Evolutionary conservation across 1,140 invertebrate genomes (phyloP).

Genomic region (Zeugodacus cucurbitae): DNA sequence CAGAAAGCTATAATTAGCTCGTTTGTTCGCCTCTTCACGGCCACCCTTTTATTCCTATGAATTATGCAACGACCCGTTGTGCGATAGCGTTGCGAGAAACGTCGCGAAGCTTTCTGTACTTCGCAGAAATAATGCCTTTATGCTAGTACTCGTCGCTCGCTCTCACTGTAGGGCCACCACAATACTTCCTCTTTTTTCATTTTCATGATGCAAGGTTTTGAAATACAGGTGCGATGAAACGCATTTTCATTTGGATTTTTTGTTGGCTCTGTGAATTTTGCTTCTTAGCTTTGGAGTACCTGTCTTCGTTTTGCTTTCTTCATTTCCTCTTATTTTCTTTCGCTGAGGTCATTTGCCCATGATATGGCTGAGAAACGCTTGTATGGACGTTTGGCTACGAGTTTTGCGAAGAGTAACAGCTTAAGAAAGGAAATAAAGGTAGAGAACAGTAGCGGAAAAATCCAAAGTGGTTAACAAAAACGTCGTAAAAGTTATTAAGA

Average conservation of each 20-base stretch:
- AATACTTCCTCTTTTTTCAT: neutral
- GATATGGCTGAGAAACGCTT: too few relatives aligned
- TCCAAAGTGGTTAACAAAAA: too few relatives aligned
- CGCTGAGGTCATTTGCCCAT: neutral
- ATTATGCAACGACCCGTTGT: too few relatives aligned
- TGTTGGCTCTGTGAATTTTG: neutral
- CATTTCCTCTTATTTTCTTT: too few relatives aligned
- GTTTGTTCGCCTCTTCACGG: neutral
- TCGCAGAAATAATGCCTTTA: neutral
- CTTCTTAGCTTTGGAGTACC: neutral
- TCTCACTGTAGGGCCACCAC: neutral
- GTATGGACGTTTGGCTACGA: too few relatives aligned
- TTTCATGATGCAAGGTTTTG: too few relatives aligned
- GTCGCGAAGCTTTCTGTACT: neutral
- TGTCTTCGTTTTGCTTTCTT: neutral
- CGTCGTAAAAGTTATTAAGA: too few relatives aligned
- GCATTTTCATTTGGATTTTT: neutral
- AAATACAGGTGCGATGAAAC: too few relatives aligned
- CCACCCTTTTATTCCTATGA: neutral
- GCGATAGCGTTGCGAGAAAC: too few relatives aligned
- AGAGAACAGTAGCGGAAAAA: too few relatives aligned
- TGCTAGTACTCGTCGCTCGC: neutral
- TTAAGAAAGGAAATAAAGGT: too few relatives aligned
- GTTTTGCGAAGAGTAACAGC: too few relatives aligned
- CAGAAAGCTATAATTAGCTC: conserved; percentile 5